Conservation (phyloP, 2,797 vertebrate genomes). For the Scleropages formosus region DNA sequence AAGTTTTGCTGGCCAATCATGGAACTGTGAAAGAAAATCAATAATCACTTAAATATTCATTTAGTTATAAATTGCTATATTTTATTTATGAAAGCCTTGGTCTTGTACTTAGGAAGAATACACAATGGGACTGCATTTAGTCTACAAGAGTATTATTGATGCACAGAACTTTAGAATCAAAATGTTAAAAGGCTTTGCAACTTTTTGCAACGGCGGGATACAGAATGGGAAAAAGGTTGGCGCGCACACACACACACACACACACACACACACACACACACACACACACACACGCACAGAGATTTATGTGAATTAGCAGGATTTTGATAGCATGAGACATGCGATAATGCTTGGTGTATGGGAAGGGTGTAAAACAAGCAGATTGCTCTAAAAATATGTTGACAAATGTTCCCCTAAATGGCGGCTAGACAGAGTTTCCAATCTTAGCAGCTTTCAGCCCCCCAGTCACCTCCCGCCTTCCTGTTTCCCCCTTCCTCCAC, state of each 20-base stretch:
- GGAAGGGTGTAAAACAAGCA: constrained; percentile 3
- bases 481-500: not conserved
- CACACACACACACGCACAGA: not conserved
- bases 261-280: not conserved
- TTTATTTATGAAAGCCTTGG: constrained; percentile 23
- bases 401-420: constrained; percentile 24
- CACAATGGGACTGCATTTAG: not conserved
- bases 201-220: not conserved
- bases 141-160: not conserved
- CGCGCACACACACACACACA: constrained; percentile 3
- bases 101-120: not conserved
- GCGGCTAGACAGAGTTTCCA: constrained; percentile 20
- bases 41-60: constrained; percentile 22
- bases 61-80: constrained; percentile 7
- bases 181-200: not conserved
- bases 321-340: not conserved
- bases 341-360: not conserved
- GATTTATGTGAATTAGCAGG: not conserved
- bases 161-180: too few species aligned
- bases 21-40: not conserved
- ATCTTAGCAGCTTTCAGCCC: not conserved
- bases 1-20: not conserved
- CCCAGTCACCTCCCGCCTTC: not conserved
- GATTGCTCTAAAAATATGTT: constrained; percentile 30
- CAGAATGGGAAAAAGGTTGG: not conserved